Percentiles rank a stretch among this genome's conserved stretches.
phyloP scores from a whole-genome alignment of 2,113 vertebrate genomes.

The Syrmaticus mikado region DNA sequence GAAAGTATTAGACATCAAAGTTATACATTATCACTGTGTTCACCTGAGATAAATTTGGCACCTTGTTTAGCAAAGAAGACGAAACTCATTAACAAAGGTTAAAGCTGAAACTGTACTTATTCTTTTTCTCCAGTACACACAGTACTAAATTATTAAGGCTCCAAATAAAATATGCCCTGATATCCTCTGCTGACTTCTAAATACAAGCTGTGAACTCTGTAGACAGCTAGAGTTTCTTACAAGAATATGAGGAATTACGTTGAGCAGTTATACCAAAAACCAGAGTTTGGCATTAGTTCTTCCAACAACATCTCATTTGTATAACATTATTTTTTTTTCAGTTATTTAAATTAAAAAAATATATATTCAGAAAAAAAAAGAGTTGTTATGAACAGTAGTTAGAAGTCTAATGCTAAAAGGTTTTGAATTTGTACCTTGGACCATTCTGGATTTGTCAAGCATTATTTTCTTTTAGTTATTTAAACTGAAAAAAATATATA shows the following conservation, averaged over 20 bases:
- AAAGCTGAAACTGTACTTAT: background rate
- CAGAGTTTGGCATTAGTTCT: background rate
- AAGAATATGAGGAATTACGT: background rate
- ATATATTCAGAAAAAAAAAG: background rate
- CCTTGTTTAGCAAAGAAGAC: background rate
- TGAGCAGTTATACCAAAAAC: background rate
- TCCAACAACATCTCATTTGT: background rate
- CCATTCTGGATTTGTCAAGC: conserved; percentile 79
- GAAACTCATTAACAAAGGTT: background rate
- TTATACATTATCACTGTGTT: background rate
- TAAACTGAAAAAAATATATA: background rate
- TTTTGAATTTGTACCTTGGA: conserved; percentile 85
- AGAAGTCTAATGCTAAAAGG: background rate
- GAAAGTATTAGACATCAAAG: background rate
- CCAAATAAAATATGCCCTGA: background rate
- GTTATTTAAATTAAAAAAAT: background rate
- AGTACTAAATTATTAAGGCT: background rate
- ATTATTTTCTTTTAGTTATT: background rate
- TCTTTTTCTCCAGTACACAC: background rate
- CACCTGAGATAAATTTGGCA: background rate
- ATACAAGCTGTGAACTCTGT: background rate
- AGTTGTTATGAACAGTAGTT: background rate
- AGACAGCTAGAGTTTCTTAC: background rate
- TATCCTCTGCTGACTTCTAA: background rate
- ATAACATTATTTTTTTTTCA: background rate